Evolutionary conservation across 2,888 invertebrate species (phyloP).

Genomic region (Ditylenchus weischeri): DNA sequence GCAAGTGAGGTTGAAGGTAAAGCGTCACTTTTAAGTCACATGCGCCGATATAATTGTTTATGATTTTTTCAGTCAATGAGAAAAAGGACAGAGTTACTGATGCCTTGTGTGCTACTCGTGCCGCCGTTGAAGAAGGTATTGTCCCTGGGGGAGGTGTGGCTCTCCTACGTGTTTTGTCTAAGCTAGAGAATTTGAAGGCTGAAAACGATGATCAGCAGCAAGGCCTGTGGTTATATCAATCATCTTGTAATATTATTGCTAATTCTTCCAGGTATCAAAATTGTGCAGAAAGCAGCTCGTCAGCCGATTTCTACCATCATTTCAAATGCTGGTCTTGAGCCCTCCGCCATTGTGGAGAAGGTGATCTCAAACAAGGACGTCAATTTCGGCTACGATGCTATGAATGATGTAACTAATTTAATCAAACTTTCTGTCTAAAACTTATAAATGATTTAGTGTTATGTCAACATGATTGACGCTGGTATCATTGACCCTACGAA

Average conservation of each 20-base stretch:
- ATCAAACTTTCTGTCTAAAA: no score
- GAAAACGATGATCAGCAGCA: constrained; percentile 53
- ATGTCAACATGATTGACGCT: constrained; percentile 84
- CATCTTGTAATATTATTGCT: constrained; percentile 12
- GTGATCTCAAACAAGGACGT: constrained; percentile 71
- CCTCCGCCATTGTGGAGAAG: constrained; percentile 84
- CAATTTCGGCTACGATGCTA: constrained; percentile 82
- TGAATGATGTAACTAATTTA: constrained; percentile 67
- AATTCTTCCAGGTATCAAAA: constrained; percentile 71
- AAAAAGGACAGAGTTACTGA: constrained; percentile 93
- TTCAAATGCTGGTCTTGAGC: constrained; percentile 86
- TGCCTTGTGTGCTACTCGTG: constrained; percentile 87
- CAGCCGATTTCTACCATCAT: constrained; percentile 89
- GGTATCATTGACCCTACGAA: constrained; percentile 98
- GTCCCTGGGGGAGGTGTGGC: constrained; percentile 87
- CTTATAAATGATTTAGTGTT: constrained; percentile 61
- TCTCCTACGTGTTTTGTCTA: constrained; percentile 76
- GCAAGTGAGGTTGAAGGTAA: constrained; percentile 72
- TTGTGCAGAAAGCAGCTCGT: constrained; percentile 78
- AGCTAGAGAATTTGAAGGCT: constrained; percentile 68
- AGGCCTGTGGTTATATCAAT: constrained; percentile 23
- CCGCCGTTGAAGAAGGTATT: constrained; percentile 90
- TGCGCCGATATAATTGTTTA: no score
- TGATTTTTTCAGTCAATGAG: constrained; percentile 71
- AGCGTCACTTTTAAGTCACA: no score